Conservation (phyloP, 2,113 vertebrate species). For the Cricetomys ansorgei region DNA sequence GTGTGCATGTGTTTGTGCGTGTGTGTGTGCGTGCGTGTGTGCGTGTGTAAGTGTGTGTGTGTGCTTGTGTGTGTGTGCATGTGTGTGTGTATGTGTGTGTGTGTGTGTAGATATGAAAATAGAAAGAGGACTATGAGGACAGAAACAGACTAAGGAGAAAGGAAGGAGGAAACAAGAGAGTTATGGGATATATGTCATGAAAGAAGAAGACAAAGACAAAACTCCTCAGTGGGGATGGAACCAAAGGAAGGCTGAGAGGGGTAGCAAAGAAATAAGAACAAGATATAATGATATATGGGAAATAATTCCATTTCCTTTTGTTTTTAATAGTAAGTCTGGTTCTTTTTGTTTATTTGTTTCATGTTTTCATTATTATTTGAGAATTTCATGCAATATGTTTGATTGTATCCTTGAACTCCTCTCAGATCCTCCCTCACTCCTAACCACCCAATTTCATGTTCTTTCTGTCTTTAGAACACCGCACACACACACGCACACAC, state of each 20-base stretch:
- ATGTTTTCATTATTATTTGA: not conserved
- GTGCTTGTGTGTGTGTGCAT: not conserved
- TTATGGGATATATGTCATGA: not conserved
- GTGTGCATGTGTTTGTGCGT: not conserved
- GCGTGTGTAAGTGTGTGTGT: not conserved
- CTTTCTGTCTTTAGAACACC: not conserved
- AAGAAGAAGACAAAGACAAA: not conserved
- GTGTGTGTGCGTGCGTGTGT: not conserved
- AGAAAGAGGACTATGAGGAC: not conserved
- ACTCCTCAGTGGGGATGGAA: not conserved
- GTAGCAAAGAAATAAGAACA: not conserved
- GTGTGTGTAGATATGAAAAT: not conserved
- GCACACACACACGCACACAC: not conserved
- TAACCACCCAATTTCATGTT: not conserved
- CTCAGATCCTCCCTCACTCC: not conserved
- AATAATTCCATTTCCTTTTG: not conserved
- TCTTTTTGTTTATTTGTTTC: not conserved
- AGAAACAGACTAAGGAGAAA: not conserved
- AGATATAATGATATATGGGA: not conserved
- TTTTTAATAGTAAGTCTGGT: not conserved
- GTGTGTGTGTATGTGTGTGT: not conserved
- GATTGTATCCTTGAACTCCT: not conserved
- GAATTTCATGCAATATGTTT: not conserved
- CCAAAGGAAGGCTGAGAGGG: not conserved
- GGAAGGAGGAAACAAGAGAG: not conserved